Conservation (phyloP, 2,797 vertebrate genomes). For the Poeciliopsis turneri region DNA sequence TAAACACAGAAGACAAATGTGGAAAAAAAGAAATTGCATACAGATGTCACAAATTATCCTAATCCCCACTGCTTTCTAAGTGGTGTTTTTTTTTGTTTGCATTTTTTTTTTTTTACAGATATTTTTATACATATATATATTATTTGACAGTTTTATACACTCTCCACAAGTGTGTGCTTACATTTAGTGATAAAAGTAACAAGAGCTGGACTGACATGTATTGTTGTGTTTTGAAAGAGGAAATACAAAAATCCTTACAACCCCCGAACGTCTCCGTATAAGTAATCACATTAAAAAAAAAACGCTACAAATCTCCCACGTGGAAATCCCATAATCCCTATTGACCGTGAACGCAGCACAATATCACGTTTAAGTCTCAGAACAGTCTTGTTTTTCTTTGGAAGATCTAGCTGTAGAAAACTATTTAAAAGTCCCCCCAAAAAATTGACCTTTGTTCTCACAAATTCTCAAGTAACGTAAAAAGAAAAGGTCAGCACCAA, state of each 20-base stretch:
- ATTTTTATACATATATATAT: constrained; percentile 1
- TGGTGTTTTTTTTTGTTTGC: constrained; percentile 8
- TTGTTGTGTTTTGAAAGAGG: constrained; percentile 41
- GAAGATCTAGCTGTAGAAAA: constrained; percentile 63
- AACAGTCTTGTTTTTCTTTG: constrained; percentile 63
- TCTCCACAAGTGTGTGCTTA: constrained; percentile 35
- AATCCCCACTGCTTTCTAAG: constrained; percentile 23
- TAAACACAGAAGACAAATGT: constrained; percentile 63
- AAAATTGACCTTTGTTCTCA: constrained; percentile 12
- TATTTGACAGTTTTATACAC: constrained; percentile 18
- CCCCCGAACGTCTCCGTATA: background rate
- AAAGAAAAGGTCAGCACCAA: constrained; percentile 47
- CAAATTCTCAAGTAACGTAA: constrained; percentile 25
- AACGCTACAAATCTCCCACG: constrained; percentile 46
- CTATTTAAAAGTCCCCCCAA: background rate
- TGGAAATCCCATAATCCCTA: constrained; percentile 30
- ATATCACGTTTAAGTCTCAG: constrained; percentile 21
- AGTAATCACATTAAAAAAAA: background rate
- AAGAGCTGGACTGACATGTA: constrained; percentile 34
- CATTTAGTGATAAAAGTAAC: constrained; percentile 34
- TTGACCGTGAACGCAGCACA: constrained; percentile 20
- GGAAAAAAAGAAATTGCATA: constrained; percentile 51
- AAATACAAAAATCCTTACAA: constrained; percentile 6
- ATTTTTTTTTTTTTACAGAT: constrained; percentile 10
- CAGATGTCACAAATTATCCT: constrained; percentile 20